Evolutionary conservation across 2,888 invertebrate species (phyloP).

Genomic region (Hedychridium roseum): DNA sequence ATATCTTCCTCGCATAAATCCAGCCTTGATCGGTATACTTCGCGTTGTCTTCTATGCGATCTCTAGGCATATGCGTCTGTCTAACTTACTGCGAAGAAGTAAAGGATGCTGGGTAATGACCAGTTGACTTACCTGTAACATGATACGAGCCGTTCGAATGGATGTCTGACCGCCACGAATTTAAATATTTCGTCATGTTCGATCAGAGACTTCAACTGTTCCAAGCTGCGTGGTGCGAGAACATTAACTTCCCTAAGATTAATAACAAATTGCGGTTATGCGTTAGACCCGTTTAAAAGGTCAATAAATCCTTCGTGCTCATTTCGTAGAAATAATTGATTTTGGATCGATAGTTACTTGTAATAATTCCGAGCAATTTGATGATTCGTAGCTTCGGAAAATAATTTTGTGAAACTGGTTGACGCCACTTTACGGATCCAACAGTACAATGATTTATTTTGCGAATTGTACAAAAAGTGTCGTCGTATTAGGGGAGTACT

Average conservation of each 20-base stretch:
- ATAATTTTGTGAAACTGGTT: conserved; percentile 60
- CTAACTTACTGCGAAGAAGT: too few species aligned
- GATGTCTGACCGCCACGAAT: conserved; percentile 58
- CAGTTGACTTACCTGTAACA: conserved; percentile 51
- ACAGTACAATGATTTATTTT: conserved; percentile 53
- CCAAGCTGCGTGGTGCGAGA: conserved; percentile 42
- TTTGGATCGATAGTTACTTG: conserved; percentile 40
- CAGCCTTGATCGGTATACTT: conserved; percentile 58
- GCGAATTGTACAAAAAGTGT: conserved; percentile 50
- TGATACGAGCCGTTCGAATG: conserved; percentile 61
- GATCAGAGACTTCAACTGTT: conserved; percentile 36
- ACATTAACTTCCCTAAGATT: conserved; percentile 48
- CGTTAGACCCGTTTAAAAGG: too few species aligned
- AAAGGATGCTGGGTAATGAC: too few species aligned
- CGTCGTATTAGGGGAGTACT: conserved; percentile 39
- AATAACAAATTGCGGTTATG: conserved; percentile 16
- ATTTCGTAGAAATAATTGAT: too few species aligned
- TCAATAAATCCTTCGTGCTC: too few species aligned
- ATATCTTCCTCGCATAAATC: conserved; percentile 56
- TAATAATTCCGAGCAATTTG: conserved; percentile 43
- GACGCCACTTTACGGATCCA: conserved; percentile 62
- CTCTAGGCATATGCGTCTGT: conserved; percentile 37
- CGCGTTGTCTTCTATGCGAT: conserved; percentile 58
- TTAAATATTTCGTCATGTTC: conserved; percentile 47
- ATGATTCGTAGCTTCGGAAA: conserved; percentile 49